phyloP scores from a whole-genome alignment of 2,113 vertebrate genomes.

The Tichodroma muraria region DNA sequence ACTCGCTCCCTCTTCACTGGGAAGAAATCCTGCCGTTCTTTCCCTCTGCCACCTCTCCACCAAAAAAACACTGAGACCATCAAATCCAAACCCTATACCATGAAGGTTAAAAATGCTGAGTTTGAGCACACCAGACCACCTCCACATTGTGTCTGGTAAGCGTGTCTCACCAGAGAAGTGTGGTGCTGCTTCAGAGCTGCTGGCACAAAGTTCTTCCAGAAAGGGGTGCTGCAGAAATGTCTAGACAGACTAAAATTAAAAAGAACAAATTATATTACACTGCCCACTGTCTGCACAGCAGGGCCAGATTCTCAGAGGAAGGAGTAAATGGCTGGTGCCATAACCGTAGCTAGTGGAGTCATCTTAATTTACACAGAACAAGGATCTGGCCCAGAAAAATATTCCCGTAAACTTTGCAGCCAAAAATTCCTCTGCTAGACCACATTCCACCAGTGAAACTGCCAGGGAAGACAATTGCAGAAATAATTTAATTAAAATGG shows the following conservation, averaged over 20 bases:
- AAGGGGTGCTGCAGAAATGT: conserved; percentile 16
- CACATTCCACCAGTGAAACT: conserved; percentile 22
- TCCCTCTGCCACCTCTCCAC: background rate
- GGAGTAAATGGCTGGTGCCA: background rate
- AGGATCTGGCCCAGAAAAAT: conserved; percentile 36
- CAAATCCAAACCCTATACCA: background rate
- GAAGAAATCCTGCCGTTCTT: background rate
- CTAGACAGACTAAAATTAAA: conserved; percentile 53
- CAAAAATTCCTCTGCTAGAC: conserved; percentile 29
- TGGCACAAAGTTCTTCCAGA: background rate
- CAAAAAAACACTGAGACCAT: background rate
- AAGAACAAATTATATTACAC: conserved; percentile 22
- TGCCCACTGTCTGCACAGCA: conserved; percentile 37
- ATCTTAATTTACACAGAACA: conserved; percentile 7
- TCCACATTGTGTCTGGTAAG: background rate
- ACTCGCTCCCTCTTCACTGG: background rate
- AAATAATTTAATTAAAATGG: conserved; percentile 52
- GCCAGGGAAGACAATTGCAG: conserved; percentile 27
- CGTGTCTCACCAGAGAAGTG: background rate
- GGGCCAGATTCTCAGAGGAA: background rate
- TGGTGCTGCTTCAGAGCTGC: background rate
- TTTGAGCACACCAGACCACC: background rate
- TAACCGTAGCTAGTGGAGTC: background rate
- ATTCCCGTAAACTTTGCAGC: conserved; percentile 2
- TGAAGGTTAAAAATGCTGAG: background rate